Base-by-base conservation (phyloP, 2,888 invertebrate genomes). In the Poecilus cupreus region DNA sequence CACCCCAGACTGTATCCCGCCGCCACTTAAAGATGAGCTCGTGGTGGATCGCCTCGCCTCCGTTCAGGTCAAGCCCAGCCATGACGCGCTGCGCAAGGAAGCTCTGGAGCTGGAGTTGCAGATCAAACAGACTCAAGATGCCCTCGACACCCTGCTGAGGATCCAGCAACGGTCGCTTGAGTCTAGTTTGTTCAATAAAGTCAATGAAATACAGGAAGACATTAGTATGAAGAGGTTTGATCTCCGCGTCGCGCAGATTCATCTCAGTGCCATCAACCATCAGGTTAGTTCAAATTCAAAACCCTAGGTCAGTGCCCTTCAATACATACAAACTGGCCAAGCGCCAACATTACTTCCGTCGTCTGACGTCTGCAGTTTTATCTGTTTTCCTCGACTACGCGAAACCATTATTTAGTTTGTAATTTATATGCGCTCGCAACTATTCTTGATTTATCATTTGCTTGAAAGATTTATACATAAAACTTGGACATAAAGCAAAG, bases 161-260 rank as follows among this genome's bases (percentile, higher is more conserved):
- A 93, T 96, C 87, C 98, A 98, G 87, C 91, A 91, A 84, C 91
- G 94, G 79, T 93, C 93, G 83, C 91, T 96, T 84, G 97, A 97
- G 88, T 94, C 94, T 83, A 94, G 94, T 87, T 91, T 97, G 82
- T 97, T 94, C 90, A 97, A 95, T 89, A 98, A 98, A 92, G 97
- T 96, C 85, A 97, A 97, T 89, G 98, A 98, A 90, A 92, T 98
- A 81, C 96, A 98, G 91, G 98, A 98, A 89, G 98, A 98, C 87
- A 95, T 98, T 88, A 97, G 97, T 84, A 92, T 96, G 91, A 98
- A 98, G 90, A 94, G 96, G 87, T 98, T 97, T 89, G 98, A 98
- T 91, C 93, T 97, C 85, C 93, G 96, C 84, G 95, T 97, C 75
- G 96, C 97, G 64, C 96, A 97, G 88, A 92, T 98, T 83, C 97